phyloP scores from a whole-genome alignment of 35 echinoderm and acorn worm genomes.

The Acanthaster planci region DNA sequence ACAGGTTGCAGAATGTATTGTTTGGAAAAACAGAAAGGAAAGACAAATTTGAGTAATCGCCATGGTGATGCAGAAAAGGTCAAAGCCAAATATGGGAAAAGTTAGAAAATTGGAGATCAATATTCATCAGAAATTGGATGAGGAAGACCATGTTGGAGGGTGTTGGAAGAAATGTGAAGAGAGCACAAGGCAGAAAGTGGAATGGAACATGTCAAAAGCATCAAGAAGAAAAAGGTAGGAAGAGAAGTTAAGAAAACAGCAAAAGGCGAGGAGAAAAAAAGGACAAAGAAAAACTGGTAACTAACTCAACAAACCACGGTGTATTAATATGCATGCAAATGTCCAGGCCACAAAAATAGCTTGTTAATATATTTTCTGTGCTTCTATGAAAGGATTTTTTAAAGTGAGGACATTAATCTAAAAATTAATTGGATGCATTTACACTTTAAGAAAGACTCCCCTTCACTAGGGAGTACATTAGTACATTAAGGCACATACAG shows the following conservation, averaged over 20 bases:
- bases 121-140: too few species aligned
- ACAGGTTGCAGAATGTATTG: too few species aligned
- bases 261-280: not conserved
- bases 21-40: too few species aligned
- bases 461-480: too few species aligned
- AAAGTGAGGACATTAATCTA: not conserved
- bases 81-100: too few species aligned
- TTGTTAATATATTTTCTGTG: not conserved
- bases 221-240: not conserved
- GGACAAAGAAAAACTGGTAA: not conserved
- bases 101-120: too few species aligned
- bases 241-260: not conserved
- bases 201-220: not conserved
- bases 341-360: not conserved
- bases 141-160: not conserved
- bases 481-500: too few species aligned
- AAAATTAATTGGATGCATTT: not conserved
- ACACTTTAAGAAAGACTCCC: too few species aligned
- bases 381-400: not conserved
- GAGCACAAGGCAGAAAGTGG: not conserved
- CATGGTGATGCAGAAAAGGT: too few species aligned
- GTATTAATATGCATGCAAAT: not conserved
- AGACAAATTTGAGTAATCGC: too few species aligned
- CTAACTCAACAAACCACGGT: conserved; percentile 4
- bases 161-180: not conserved